Conservation (phyloP, 2,113 vertebrate genomes). For the Pygoscelis antarcticus region DNA sequence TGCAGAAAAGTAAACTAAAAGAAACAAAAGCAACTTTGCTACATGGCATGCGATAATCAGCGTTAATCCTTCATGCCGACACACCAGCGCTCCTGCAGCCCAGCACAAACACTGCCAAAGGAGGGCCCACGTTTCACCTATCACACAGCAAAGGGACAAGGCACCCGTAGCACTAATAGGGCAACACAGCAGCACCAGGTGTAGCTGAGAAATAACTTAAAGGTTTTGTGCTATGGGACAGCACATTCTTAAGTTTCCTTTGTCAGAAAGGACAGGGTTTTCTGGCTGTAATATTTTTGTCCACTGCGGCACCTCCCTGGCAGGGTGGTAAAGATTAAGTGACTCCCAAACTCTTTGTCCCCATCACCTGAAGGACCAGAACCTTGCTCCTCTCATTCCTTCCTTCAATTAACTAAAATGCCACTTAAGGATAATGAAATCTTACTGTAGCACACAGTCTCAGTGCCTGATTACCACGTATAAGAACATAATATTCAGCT, state of each 20-base stretch:
- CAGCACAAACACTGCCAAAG: neutral
- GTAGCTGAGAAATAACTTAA: neutral
- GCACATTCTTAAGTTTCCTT: neutral
- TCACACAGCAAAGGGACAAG: neutral
- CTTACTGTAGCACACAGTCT: neutral
- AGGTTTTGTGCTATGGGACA: neutral
- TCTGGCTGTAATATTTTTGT: neutral
- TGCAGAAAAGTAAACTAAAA: neutral
- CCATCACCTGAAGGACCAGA: neutral
- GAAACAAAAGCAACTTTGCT: neutral
- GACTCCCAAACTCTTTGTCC: neutral
- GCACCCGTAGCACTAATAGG: rapidly evolving
- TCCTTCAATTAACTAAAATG: neutral
- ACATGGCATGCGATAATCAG: rapidly evolving
- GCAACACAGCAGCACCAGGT: too few relatives aligned
- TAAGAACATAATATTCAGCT: neutral
- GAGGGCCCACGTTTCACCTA: neutral
- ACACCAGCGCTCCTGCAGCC: neutral
- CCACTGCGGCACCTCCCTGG: neutral
- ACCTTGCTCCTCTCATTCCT: neutral
- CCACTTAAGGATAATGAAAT: neutral
- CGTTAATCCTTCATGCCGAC: rapidly evolving
- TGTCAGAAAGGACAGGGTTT: neutral
- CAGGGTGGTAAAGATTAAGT: neutral
- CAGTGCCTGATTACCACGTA: neutral